Evolutionary conservation across 2,797 vertebrate genomes (phyloP).

Genomic region (Chaetophractus vellerosus): DNA sequence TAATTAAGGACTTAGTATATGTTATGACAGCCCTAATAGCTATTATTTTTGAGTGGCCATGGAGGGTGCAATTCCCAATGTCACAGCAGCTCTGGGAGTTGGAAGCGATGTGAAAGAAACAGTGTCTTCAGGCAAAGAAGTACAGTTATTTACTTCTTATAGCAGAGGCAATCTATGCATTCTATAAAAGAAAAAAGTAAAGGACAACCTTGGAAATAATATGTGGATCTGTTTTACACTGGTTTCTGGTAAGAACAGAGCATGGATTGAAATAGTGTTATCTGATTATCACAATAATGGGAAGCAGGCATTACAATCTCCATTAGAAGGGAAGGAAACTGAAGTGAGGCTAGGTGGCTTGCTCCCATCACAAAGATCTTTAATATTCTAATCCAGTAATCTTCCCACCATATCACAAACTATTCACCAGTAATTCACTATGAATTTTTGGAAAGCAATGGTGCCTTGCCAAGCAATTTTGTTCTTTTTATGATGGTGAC

Average conservation of each 20-base stretch:
- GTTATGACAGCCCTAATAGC: neutral
- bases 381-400: constrained; percentile 25
- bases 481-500: neutral
- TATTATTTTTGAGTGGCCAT: constrained; percentile 39
- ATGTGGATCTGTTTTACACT: neutral
- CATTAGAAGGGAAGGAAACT: constrained; percentile 54
- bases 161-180: neutral
- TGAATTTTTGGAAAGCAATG: constrained; percentile 35
- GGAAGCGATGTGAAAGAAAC: constrained; percentile 14
- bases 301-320: neutral
- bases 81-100: neutral
- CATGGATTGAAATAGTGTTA: constrained; percentile 10
- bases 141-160: neutral
- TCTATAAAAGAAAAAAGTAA: neutral
- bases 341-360: neutral
- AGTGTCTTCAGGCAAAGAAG: neutral
- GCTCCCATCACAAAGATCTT: neutral
- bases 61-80: constrained; percentile 23
- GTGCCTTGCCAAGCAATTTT: neutral
- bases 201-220: constrained; percentile 38
- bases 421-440: neutral
- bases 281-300: neutral
- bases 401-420: constrained; percentile 22
- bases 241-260: constrained; percentile 32
- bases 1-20: constrained; percentile 60